Evolutionary conservation across 64 coral and sea anemone genomes (phyloP).

Genomic region (Astreopora myriophthalma): DNA sequence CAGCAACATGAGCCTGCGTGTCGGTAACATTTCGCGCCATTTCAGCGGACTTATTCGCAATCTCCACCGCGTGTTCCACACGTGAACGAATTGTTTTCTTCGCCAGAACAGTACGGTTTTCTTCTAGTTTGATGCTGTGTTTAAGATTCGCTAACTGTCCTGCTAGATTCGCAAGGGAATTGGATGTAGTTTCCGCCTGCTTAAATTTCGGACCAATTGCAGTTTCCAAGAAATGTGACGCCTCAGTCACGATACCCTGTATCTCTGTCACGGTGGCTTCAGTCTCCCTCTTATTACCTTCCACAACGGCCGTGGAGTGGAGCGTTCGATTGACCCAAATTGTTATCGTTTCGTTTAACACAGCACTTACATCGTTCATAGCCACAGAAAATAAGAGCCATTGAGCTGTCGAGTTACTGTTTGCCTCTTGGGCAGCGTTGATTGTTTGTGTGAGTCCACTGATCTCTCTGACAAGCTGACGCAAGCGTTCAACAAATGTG

Average conservation of each 20-base stretch:
- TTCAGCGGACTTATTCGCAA: conserved; percentile 17
- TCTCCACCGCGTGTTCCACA: conserved; percentile 28
- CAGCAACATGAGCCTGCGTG: neutral
- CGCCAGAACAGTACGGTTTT: conserved; percentile 53
- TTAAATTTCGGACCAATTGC: neutral
- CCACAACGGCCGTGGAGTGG: conserved; percentile 16
- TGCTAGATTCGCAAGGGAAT: neutral
- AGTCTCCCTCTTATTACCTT: conserved; percentile 27
- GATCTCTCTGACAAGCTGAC: conserved; percentile 29
- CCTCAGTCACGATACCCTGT: conserved; percentile 18
- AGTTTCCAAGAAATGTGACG: neutral
- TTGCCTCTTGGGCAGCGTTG: neutral
- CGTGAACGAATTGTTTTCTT: conserved; percentile 52
- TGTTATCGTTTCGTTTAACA: conserved; percentile 40
- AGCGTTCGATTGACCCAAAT: neutral
- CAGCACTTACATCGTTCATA: neutral
- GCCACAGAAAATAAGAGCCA: conserved; percentile 28
- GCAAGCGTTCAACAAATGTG: conserved; percentile 44
- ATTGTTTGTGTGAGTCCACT: conserved; percentile 9
- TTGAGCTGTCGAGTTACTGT: conserved; percentile 13
- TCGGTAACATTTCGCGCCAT: conserved; percentile 16
- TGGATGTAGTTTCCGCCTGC: neutral
- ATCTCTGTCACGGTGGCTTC: conserved; percentile 11
- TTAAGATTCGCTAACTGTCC: conserved; percentile 18
- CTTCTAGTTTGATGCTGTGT: conserved; percentile 1